These are phyloP conservation scores for Philotrypesis tridentata DNA, from an alignment of 1,140 invertebrate species.

Conservation along the genomic window DNA sequence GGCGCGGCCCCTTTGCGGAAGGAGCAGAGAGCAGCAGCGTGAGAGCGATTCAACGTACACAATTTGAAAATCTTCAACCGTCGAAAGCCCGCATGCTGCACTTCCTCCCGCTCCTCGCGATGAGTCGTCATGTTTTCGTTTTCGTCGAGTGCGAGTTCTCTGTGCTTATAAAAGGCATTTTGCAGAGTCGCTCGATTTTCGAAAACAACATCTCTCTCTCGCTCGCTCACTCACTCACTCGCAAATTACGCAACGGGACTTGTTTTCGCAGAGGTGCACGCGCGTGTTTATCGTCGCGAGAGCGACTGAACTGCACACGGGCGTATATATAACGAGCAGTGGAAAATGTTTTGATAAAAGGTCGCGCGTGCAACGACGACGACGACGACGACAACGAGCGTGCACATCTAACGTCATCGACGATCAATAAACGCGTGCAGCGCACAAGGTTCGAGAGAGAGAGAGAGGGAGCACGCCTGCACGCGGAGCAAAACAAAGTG, in stretches of 20 bases:
- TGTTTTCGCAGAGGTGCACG: background rate
- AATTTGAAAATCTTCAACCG: slow-evolving; percentile 17
- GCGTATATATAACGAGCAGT: too few species aligned
- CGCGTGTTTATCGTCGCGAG: background rate
- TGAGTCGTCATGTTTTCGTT: background rate
- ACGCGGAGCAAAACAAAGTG: background rate
- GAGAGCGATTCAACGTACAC: background rate
- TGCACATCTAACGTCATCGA: background rate
- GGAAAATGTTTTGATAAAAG: background rate
- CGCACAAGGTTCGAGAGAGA: background rate
- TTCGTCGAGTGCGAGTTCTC: background rate
- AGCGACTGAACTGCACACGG: background rate
- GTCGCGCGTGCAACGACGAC: too few species aligned
- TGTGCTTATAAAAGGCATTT: background rate
- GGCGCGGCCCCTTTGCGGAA: background rate
- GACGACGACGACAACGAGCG: too few species aligned
- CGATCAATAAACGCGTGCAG: slow-evolving; percentile 21
- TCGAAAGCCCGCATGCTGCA: background rate
- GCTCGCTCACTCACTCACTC: too few species aligned
- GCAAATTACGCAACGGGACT: background rate
- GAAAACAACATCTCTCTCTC: background rate
- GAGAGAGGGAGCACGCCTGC: too few species aligned
- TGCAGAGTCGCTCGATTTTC: background rate
- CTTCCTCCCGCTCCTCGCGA: background rate
- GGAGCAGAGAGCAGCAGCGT: background rate